phyloP scores from a whole-genome alignment of 2,113 vertebrate species.

The Sturnira hondurensis region DNA sequence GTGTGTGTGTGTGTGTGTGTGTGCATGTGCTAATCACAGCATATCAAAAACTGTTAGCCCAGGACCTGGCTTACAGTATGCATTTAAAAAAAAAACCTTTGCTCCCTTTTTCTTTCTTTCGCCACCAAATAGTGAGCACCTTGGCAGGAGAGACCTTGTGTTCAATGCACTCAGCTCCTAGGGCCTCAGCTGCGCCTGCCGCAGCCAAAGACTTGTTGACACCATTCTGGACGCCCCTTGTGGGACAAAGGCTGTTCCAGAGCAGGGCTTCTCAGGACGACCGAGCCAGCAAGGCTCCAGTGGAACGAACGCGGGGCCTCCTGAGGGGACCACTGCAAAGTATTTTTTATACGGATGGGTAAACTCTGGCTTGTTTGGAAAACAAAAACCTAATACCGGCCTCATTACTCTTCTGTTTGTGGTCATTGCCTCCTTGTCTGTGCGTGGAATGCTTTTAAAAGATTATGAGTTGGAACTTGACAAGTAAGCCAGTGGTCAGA shows the following conservation, averaged over 20 bases:
- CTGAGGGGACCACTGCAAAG: neutral
- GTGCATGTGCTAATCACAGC: neutral
- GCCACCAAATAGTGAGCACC: neutral
- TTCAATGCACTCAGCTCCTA: rapidly evolving
- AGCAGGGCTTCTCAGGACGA: neutral
- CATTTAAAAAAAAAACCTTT: neutral
- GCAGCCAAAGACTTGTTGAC: neutral
- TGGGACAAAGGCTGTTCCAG: neutral
- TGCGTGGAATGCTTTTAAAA: slow-evolving; percentile 9
- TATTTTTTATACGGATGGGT: neutral
- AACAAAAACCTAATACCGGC: neutral
- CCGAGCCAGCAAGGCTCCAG: neutral
- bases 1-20: no score
- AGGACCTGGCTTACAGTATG: neutral
- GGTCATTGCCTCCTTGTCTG: neutral
- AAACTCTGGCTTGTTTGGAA: slow-evolving; percentile 8
- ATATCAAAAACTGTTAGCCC: neutral
- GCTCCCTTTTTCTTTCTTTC: neutral
- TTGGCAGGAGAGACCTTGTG: neutral
- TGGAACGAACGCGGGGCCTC: neutral
- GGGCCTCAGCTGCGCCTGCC: neutral
- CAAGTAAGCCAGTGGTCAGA: slow-evolving; percentile 56
- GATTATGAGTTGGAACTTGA: slow-evolving; percentile 20
- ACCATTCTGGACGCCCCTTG: neutral
- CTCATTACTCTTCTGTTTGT: slow-evolving; percentile 21